phyloP scores from a whole-genome alignment of 2,797 vertebrate species.

The Dryobates pubescens region DNA sequence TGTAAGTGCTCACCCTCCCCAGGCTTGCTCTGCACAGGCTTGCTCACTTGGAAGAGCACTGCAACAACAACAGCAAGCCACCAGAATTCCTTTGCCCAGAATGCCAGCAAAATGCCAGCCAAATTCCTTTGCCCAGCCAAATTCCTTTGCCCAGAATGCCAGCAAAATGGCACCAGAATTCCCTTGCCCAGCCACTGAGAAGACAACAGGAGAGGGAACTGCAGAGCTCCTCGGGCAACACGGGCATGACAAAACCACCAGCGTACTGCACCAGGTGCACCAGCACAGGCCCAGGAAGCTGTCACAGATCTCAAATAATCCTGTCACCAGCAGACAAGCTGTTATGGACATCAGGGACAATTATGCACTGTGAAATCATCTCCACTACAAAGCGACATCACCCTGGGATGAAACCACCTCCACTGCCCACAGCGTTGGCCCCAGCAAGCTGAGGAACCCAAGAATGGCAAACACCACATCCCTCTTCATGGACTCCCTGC shows the following conservation, averaged over 20 bases:
- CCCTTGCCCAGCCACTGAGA: background rate
- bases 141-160: background rate
- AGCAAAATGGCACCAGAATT: fast-evolving
- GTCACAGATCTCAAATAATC: background rate
- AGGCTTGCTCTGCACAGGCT: fast-evolving
- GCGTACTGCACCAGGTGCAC: background rate
- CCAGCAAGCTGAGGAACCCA: background rate
- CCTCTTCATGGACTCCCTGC: background rate
- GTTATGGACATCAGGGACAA: background rate
- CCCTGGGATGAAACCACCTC: too few species aligned
- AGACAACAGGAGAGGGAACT: fast-evolving
- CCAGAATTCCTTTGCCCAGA: background rate
- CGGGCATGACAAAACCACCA: too few species aligned
- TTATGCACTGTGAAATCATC: too few species aligned
- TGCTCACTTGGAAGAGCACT: background rate
- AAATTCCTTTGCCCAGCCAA: too few species aligned
- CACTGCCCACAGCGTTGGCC: background rate
- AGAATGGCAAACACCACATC: background rate
- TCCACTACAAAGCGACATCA: too few species aligned
- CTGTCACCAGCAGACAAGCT: background rate
- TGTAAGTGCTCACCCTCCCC: background rate
- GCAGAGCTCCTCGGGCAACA: background rate
- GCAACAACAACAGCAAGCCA: background rate
- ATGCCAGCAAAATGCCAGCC: too few species aligned
- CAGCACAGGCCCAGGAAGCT: background rate